phyloP scores from a whole-genome alignment of 1,140 invertebrate genomes.

The Formica selysi region DNA sequence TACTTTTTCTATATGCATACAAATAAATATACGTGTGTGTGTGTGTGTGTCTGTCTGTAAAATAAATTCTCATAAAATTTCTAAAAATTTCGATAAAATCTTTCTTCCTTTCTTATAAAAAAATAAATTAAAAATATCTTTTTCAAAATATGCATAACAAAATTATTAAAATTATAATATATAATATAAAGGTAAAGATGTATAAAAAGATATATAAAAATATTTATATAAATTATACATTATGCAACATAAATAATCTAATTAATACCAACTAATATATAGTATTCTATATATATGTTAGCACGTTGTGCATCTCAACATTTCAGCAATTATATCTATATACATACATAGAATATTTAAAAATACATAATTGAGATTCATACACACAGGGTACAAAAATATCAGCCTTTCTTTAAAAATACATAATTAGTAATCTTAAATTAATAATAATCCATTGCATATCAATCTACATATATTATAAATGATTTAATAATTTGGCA shows the following conservation, averaged over 20 bases:
- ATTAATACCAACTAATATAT: conserved; percentile 39
- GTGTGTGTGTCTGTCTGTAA: background rate
- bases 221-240: conserved; percentile 28
- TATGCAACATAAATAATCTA: conserved; percentile 11
- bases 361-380: conserved; percentile 38
- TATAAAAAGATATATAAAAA: conserved; percentile 38
- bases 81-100: conserved; percentile 1
- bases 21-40: background rate
- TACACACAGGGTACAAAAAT: background rate
- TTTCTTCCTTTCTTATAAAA: background rate
- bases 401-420: background rate
- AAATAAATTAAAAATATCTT: background rate
- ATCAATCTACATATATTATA: background rate
- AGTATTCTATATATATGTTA: background rate
- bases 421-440: background rate
- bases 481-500: conserved; percentile 21
- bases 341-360: conserved; percentile 43
- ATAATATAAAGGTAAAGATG: background rate
- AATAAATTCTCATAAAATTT: background rate
- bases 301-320: conserved; percentile 36
- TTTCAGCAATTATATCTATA: conserved; percentile 34
- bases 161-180: conserved; percentile 25
- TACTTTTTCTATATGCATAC: background rate
- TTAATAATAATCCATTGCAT: background rate
- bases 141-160: background rate